A percentile compares a stretch with the other conserved stretches of the same genome.
Evolutionary conservation across 37 sponge, comb jelly and placozoan species (phyloP).

Genomic region (Ianthella basta): DNA sequence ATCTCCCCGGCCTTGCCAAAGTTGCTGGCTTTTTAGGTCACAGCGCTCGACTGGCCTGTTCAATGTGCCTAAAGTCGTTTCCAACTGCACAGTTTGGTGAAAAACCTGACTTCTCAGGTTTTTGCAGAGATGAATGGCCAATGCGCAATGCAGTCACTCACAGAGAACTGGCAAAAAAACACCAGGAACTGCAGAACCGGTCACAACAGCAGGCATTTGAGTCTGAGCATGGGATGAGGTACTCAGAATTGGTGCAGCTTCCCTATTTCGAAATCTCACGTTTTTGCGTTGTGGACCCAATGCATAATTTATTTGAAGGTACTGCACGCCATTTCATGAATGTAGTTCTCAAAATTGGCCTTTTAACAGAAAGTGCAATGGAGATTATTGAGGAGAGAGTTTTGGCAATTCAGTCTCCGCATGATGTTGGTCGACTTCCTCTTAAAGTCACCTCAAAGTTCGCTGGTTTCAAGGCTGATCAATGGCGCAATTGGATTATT

Average conservation of each 20-base stretch:
- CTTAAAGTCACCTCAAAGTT: slow-evolving; percentile 30
- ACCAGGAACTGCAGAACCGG: neutral
- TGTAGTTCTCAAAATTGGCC: neutral
- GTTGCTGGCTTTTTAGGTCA: slow-evolving; percentile 7
- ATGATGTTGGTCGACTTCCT: slow-evolving; percentile 36
- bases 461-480: slow-evolving; percentile 47
- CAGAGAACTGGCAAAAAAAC: neutral
- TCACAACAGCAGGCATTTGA: neutral
- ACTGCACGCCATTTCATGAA: neutral
- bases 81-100: neutral
- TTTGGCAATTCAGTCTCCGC: neutral
- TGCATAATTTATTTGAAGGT: neutral
- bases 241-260: neutral
- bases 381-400: neutral
- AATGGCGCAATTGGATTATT: slow-evolving; percentile 53
- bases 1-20: neutral
- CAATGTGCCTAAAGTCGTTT: slow-evolving; percentile 1
- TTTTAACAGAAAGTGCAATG: neutral
- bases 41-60: neutral
- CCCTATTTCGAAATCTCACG: neutral
- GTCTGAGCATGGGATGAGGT: neutral
- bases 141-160: neutral
- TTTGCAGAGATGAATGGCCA: neutral
- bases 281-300: neutral
- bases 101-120: neutral